Evolutionary conservation across 1,140 invertebrate genomes (phyloP).

Genomic region (Hycleus phaleratus): DNA sequence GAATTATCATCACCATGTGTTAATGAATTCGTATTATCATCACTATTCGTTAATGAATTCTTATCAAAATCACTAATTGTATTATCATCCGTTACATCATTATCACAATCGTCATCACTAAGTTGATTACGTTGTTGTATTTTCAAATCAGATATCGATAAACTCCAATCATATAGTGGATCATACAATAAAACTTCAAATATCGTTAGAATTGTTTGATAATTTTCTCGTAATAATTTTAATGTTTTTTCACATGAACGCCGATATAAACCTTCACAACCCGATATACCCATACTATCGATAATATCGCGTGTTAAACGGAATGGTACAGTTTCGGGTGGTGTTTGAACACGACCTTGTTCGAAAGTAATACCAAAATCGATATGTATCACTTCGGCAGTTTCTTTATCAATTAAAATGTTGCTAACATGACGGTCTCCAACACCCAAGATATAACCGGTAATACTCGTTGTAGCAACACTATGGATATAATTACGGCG

Average conservation of each 20-base stretch:
- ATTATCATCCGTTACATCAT: background rate
- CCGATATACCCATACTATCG: conserved; percentile 81
- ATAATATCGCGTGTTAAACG: conserved; percentile 85
- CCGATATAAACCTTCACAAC: conserved; percentile 82
- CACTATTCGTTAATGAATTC: conserved; percentile 14
- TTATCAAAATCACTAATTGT: background rate
- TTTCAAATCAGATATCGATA: conserved; percentile 51
- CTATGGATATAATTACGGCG: conserved; percentile 75
- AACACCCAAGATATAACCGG: conserved; percentile 87
- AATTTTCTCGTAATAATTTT: conserved; percentile 69
- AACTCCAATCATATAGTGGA: conserved; percentile 82
- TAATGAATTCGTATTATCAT: too few species aligned
- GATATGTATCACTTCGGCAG: conserved; percentile 90
- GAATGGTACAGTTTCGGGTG: conserved; percentile 89
- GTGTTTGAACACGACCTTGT: conserved; percentile 77
- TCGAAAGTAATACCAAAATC: conserved; percentile 97
- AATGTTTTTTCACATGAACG: conserved; percentile 86
- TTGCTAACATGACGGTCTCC: conserved; percentile 89
- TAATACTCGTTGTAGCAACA: conserved; percentile 79
- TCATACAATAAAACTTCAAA: conserved; percentile 90
- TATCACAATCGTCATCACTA: conserved; percentile 17
- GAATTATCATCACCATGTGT: too few species aligned
- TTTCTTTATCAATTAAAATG: conserved; percentile 80
- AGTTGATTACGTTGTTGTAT: conserved; percentile 48
- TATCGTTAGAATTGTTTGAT: conserved; percentile 78